phyloP scores from a whole-genome alignment of 2,888 invertebrate genomes.

The Gonocerus acuteangulatus region DNA sequence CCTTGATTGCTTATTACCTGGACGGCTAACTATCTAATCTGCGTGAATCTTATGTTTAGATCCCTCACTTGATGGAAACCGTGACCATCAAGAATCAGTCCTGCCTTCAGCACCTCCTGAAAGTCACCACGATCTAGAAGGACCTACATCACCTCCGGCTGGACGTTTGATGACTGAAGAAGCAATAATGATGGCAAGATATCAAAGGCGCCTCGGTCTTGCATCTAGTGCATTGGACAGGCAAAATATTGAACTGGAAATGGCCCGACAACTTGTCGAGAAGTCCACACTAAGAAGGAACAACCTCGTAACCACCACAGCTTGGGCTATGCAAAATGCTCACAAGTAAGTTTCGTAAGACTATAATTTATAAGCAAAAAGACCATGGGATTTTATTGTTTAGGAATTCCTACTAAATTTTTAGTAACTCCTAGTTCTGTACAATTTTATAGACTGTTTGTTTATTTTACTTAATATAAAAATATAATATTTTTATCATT shows the following conservation, averaged over 20 bases:
- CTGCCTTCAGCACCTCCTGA: slow-evolving; percentile 22
- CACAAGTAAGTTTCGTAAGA: slow-evolving; percentile 24
- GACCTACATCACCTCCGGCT: not conserved
- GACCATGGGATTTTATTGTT: too few relatives aligned
- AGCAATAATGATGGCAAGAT: slow-evolving; percentile 29
- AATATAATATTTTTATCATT: too few relatives aligned
- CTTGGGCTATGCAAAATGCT: slow-evolving; percentile 34
- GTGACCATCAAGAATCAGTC: not conserved
- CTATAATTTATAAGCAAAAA: too few relatives aligned
- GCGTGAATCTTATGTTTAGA: not conserved
- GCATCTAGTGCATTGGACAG: slow-evolving; percentile 30
- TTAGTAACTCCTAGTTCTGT: not conserved
- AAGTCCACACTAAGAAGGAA: slow-evolving; percentile 32
- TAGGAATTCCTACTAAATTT: too few relatives aligned
- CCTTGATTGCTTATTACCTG: too few relatives aligned
- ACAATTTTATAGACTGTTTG: not conserved
- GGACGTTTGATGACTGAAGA: slow-evolving; percentile 21
- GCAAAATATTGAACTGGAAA: slow-evolving; percentile 33
- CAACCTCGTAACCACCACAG: slow-evolving; percentile 27
- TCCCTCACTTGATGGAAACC: slow-evolving; percentile 8
- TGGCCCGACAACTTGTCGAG: slow-evolving; percentile 33
- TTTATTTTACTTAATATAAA: too few relatives aligned
- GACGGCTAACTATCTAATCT: too few relatives aligned
- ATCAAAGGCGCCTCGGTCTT: slow-evolving; percentile 29
- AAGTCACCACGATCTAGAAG: not conserved